phyloP scores from a whole-genome alignment of 2,888 invertebrate genomes.

The Vesta saturnalis region DNA sequence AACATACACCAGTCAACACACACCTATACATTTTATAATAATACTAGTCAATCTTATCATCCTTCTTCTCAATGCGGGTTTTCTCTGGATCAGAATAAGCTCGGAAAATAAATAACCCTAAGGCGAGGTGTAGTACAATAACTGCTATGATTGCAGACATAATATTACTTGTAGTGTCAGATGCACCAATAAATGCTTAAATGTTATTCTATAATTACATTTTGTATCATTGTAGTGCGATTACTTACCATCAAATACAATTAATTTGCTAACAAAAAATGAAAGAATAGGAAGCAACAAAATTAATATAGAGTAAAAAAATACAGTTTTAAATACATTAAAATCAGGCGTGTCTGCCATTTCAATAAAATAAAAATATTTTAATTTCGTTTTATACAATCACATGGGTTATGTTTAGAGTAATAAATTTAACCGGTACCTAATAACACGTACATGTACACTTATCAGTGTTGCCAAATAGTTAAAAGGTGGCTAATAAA shows the following conservation, averaged over 20 bases:
- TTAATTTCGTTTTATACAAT: neutral
- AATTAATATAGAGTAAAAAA: conserved; percentile 80
- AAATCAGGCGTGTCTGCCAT: conserved; percentile 71
- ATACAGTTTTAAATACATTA: conserved; percentile 78
- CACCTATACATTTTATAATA: too few relatives aligned
- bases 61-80: conserved; percentile 50
- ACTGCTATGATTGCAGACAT: conserved; percentile 83
- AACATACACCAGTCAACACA: too few relatives aligned
- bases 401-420: conserved; percentile 9
- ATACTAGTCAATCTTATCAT: conserved; percentile 54
- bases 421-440: too few relatives aligned
- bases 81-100: conserved; percentile 73
- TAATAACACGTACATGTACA: too few relatives aligned
- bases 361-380: conserved; percentile 15
- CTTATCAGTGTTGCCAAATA: too few relatives aligned
- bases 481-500: too few relatives aligned
- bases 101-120: conserved; percentile 81
- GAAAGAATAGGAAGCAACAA: conserved; percentile 79
- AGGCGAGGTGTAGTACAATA: conserved; percentile 76
- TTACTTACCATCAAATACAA: conserved; percentile 75
- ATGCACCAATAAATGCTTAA: conserved; percentile 64
- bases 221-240: too few relatives aligned
- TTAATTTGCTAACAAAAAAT: conserved; percentile 76
- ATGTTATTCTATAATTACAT: conserved; percentile 37
- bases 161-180: conserved; percentile 74